Percentiles rank a stretch among this genome's conserved stretches.
Conservation (phyloP, 2,888 invertebrate genomes). For the Andrena haemorrhoa region DNA sequence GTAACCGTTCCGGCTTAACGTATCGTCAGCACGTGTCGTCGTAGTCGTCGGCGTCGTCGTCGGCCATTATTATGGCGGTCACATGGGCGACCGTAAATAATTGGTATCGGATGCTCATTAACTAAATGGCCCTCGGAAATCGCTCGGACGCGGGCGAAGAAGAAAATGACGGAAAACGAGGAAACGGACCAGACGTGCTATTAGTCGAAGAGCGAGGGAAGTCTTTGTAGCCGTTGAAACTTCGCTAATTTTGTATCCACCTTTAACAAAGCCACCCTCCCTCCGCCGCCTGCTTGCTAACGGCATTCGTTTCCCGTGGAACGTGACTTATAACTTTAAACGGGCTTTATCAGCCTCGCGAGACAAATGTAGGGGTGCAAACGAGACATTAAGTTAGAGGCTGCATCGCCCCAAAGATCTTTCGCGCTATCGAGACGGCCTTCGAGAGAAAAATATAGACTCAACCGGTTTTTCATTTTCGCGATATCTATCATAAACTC, state of each 20-base stretch:
- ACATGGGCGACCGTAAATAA: constrained; percentile 76
- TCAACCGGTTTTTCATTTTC: no score
- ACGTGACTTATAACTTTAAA: constrained; percentile 54
- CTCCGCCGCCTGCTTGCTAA: not conserved
- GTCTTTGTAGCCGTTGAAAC: constrained; percentile 41
- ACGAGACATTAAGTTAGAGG: not conserved
- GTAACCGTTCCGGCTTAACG: constrained; percentile 81
- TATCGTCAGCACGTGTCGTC: constrained; percentile 83
- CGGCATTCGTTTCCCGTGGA: constrained; percentile 25
- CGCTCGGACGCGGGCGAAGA: constrained; percentile 8
- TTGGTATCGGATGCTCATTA: constrained; percentile 78
- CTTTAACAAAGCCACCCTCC: constrained; percentile 25
- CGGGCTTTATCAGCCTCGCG: constrained; percentile 18
- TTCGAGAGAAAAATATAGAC: not conserved
- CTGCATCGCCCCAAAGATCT: not conserved
- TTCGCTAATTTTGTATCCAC: constrained; percentile 37
- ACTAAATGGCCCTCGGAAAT: constrained; percentile 57
- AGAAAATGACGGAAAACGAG: constrained; percentile 32
- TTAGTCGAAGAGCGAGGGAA: constrained; percentile 39
- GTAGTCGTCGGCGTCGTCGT: constrained; percentile 61
- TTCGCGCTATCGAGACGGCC: not conserved
- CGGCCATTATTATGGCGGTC: constrained; percentile 64
- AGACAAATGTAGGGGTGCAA: constrained; percentile 1
- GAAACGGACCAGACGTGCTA: constrained; percentile 29
- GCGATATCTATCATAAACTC: no score